Percentiles rank a stretch among this genome's conserved stretches.
These are phyloP conservation scores for Cetoscarus ocellatus DNA, from an alignment of 2,797 vertebrate genomes.

Conservation along the genomic window DNA sequence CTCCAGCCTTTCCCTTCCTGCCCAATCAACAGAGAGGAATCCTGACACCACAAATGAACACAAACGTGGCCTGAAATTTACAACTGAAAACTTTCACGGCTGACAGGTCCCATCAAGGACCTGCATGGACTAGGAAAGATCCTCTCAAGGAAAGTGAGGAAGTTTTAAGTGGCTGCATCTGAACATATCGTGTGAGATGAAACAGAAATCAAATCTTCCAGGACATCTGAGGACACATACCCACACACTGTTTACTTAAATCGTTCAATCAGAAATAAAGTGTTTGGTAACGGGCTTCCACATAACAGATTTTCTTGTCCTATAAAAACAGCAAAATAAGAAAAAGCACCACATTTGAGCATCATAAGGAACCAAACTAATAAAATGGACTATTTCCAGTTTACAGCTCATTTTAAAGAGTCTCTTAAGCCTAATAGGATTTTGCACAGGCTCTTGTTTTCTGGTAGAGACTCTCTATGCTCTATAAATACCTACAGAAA, in stretches of 20 bases:
- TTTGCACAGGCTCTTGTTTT: conserved; percentile 9
- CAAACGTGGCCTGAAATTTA: no score
- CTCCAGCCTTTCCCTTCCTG: no score
- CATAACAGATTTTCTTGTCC: not conserved
- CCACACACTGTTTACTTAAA: not conserved
- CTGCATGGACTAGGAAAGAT: no score
- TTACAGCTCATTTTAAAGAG: conserved; percentile 8
- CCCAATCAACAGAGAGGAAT: no score
- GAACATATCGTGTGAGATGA: not conserved
- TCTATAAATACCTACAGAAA: conserved; percentile 2
- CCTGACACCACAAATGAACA: no score
- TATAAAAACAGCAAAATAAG: not conserved
- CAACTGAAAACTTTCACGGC: no score
- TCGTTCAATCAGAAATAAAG: conserved; percentile 2
- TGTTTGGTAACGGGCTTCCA: not conserved
- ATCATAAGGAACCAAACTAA: conserved; percentile 7
- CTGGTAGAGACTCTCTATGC: not conserved
- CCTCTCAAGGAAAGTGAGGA: no score
- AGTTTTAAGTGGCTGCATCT: no score
- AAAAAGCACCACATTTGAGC: not conserved
- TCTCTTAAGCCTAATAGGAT: conserved; percentile 10
- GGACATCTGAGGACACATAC: not conserved
- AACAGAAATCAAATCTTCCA: conserved; percentile 2
- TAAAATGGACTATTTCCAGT: conserved; percentile 15
- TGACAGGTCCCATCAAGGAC: no score